Percentiles rank a stretch among this genome's conserved stretches.
Evolutionary conservation across 2,797 vertebrate species (phyloP).

Genomic region (Pygocentrus nattereri): DNA sequence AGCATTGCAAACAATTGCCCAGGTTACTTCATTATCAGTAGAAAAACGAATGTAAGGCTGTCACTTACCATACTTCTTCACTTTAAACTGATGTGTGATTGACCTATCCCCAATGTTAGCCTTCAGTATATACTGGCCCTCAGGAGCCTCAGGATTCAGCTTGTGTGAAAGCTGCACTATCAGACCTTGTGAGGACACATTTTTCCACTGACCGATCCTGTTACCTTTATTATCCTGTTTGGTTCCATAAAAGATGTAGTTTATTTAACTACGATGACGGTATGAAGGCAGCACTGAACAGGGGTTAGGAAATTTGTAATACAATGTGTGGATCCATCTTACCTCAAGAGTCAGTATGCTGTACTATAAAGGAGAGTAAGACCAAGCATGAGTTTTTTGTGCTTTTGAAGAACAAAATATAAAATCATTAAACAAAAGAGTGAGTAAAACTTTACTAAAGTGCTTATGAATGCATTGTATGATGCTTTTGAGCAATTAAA

Average conservation of each 20-base stretch:
- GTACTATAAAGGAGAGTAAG: slow-evolving; percentile 59
- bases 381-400: neutral
- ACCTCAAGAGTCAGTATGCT: slow-evolving; percentile 65
- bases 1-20: neutral
- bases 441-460: no score
- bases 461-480: no score
- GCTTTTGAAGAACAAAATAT: neutral
- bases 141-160: slow-evolving; percentile 51
- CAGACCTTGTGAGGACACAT: slow-evolving; percentile 47
- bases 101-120: neutral
- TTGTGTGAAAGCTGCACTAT: slow-evolving; percentile 56
- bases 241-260: neutral
- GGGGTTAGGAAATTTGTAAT: neutral
- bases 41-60: neutral
- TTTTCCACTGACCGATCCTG: slow-evolving; percentile 57
- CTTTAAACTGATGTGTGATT: slow-evolving; percentile 17
- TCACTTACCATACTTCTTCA: slow-evolving; percentile 52
- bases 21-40: neutral
- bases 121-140: slow-evolving; percentile 36
- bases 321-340: slow-evolving; percentile 40
- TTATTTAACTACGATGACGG: neutral
- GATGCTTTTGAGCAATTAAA: no score
- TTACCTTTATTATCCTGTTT: slow-evolving; percentile 45
- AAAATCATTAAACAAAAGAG: neutral
- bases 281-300: no score